Conservation (phyloP, 2,888 invertebrate species). For the Seira ritae region DNA sequence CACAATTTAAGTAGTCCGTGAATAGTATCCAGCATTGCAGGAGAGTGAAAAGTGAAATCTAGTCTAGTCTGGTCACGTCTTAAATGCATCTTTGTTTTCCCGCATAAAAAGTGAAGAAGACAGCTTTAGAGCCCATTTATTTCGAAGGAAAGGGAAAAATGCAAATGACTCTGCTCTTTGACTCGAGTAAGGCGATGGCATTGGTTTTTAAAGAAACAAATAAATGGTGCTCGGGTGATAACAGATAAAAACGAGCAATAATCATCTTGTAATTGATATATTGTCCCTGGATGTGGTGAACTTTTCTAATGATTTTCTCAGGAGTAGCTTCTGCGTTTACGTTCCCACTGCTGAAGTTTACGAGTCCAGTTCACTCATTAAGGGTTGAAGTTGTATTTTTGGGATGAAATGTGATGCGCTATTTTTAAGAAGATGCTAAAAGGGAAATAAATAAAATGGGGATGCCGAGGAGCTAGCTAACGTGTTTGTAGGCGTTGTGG, state of each 20-base stretch:
- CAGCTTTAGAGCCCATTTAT: background rate
- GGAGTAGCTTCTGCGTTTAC: background rate
- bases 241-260: slow-evolving; percentile 1
- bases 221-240: background rate
- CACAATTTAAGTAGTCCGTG: too few relatives aligned
- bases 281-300: background rate
- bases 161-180: background rate
- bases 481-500: too few relatives aligned
- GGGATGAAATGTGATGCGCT: too few relatives aligned
- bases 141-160: background rate
- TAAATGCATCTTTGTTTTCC: background rate
- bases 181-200: background rate
- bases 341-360: background rate
- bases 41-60: too few relatives aligned
- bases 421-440: too few relatives aligned
- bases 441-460: too few relatives aligned
- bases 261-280: background rate
- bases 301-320: slow-evolving; percentile 1
- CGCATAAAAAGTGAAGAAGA: background rate
- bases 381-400: too few relatives aligned
- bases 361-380: too few relatives aligned
- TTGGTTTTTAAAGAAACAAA: too few relatives aligned
- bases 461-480: too few relatives aligned
- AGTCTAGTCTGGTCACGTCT: background rate
- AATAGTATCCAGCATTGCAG: too few relatives aligned